Percentiles rank a stretch among this genome's conserved stretches.
Conservation (phyloP, 2,797 vertebrate genomes). For the Hirundo rustica region DNA sequence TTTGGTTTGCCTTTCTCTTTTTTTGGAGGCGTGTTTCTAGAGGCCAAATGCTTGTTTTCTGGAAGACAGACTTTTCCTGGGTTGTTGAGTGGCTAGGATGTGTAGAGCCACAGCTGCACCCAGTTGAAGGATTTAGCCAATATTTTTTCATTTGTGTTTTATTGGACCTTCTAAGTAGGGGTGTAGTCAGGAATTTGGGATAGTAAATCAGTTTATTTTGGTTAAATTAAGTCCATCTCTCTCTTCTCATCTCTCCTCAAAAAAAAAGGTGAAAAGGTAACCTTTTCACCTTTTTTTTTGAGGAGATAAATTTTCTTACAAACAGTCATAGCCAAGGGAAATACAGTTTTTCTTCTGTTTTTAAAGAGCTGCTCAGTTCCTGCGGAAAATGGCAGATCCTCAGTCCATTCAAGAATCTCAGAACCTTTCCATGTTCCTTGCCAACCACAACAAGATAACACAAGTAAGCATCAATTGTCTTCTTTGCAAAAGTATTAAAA, state of each 20-base stretch:
- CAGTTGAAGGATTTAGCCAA: not conserved
- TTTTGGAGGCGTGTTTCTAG: not conserved
- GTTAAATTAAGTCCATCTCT: not conserved
- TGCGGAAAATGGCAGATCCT: conserved; percentile 97
- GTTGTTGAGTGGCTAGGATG: not conserved
- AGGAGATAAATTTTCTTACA: not conserved
- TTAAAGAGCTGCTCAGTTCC: conserved; percentile 93
- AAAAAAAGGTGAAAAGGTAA: not conserved
- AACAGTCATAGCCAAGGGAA: not conserved
- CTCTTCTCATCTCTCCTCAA: not conserved
- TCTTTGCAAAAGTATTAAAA: not conserved
- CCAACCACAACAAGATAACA: conserved; percentile 99
- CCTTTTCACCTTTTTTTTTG: not conserved
- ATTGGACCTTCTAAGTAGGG: not conserved
- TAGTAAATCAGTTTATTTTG: not conserved
- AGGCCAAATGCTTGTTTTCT: not conserved
- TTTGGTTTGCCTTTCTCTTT: not conserved
- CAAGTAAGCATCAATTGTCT: conserved; percentile 79
- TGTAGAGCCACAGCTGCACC: accelerated
- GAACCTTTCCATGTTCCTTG: conserved; percentile 98
- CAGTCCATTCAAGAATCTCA: conserved; percentile 98
- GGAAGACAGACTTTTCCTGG: not conserved
- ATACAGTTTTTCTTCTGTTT: not conserved
- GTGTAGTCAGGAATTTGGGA: not conserved
- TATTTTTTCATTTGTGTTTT: not conserved